These are phyloP conservation scores for Danionella cerebrum DNA, from an alignment of 2,113 vertebrate species.

Conservation along the genomic window DNA sequence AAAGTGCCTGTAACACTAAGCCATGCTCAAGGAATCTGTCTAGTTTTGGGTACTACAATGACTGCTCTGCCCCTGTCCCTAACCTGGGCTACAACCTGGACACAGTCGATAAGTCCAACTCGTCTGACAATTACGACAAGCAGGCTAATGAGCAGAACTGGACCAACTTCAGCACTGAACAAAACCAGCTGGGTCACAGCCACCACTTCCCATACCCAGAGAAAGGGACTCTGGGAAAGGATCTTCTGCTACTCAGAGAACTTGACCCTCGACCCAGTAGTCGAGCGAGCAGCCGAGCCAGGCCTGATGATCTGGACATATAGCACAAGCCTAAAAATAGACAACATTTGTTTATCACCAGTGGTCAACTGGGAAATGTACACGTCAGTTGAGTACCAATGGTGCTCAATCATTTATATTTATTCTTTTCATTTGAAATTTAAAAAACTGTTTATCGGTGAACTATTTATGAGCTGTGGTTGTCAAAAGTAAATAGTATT, in stretches of 20 bases:
- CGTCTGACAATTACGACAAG: constrained; percentile 81
- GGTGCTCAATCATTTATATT: not conserved
- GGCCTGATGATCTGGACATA: constrained; percentile 81
- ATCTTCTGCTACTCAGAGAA: constrained; percentile 71
- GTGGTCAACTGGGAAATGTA: not conserved
- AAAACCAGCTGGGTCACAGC: constrained; percentile 76
- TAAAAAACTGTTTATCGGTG: not conserved
- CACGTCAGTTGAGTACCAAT: not conserved
- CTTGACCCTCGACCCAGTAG: constrained; percentile 75
- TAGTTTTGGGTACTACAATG: constrained; percentile 79
- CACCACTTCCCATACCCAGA: constrained; percentile 72
- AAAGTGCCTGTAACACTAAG: constrained; percentile 51
- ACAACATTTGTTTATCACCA: not conserved
- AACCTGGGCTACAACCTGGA: constrained; percentile 81
- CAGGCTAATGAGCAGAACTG: constrained; percentile 86
- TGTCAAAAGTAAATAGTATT: not conserved
- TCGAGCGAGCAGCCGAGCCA: constrained; percentile 74
- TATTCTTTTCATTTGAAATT: not conserved
- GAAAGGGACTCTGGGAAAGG: constrained; percentile 67
- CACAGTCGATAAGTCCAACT: constrained; percentile 74
- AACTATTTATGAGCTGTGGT: not conserved
- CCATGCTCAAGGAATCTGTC: constrained; percentile 66
- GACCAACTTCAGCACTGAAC: constrained; percentile 83
- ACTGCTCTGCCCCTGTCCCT: constrained; percentile 72
- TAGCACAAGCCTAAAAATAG: constrained; percentile 32